Percentiles rank a stretch among this genome's conserved stretches.
phyloP scores from a whole-genome alignment of 2,797 vertebrate genomes.

The Channallabes apus region DNA sequence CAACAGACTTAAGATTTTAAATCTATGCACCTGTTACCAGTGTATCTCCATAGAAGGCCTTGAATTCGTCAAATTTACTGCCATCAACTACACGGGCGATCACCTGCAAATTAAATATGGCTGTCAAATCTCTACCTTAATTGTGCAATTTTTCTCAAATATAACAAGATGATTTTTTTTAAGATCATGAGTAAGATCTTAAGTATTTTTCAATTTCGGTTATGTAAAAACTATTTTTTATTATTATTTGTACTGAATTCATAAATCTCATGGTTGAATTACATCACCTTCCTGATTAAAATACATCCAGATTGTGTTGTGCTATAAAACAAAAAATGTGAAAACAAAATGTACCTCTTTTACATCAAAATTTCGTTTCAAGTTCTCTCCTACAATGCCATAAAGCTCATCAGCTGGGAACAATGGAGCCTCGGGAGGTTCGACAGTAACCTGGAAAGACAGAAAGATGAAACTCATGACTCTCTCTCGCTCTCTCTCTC shows the following conservation, averaged over 20 bases:
- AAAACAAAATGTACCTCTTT: conserved; percentile 81
- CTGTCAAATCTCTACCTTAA: conserved; percentile 15
- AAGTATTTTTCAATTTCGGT: neutral
- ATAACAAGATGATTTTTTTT: neutral
- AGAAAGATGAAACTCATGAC: neutral
- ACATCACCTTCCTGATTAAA: neutral
- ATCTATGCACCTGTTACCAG: conserved; percentile 86
- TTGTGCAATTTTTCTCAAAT: neutral
- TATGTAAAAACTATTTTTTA: neutral
- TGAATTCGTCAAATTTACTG: conserved; percentile 97
- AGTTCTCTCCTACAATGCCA: conserved; percentile 91
- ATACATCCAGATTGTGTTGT: neutral
- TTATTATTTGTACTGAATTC: neutral
- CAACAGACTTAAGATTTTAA: neutral
- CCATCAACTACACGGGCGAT: conserved; percentile 97
- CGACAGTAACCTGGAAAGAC: conserved; percentile 79
- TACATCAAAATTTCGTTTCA: conserved; percentile 94
- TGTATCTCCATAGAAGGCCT: conserved; percentile 95
- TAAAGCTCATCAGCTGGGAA: conserved; percentile 93
- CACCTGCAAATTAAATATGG: conserved; percentile 75
- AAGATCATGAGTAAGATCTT: neutral
- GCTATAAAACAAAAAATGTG: neutral
- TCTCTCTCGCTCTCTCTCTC: too few species aligned
- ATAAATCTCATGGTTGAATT: neutral
- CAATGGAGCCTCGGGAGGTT: conserved; percentile 85